Conservation (phyloP, 2,113 vertebrate genomes). For the Campylomormyrus numenius region DNA sequence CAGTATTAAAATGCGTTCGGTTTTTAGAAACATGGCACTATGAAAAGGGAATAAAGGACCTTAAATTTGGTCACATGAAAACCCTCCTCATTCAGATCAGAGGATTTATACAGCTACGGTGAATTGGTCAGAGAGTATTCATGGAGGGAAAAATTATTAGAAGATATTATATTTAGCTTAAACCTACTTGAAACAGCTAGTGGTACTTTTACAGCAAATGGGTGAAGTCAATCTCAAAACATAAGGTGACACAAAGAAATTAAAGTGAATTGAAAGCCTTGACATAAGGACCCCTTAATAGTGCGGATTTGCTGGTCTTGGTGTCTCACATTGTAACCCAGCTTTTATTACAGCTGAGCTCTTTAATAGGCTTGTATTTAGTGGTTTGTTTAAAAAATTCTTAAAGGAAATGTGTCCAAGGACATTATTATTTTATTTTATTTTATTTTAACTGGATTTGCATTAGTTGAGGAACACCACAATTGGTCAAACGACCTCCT, state of each 20-base stretch:
- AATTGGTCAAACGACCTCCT: background rate
- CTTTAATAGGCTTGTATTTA: background rate
- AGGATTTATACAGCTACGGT: constrained; percentile 81
- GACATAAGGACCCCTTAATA: background rate
- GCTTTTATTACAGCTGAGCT: background rate
- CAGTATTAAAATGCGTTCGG: background rate
- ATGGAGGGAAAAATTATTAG: constrained; percentile 55
- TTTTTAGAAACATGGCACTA: background rate
- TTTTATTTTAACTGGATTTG: background rate
- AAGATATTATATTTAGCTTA: constrained; percentile 43
- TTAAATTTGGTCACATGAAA: background rate
- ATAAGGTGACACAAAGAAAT: background rate
- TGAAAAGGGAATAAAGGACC: constrained; percentile 53
- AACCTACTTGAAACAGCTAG: constrained; percentile 20
- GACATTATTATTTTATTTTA: background rate
- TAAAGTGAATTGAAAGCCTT: background rate
- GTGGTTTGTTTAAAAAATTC: background rate
- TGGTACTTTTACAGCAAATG: constrained; percentile 7
- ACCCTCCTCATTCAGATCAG: constrained; percentile 58
- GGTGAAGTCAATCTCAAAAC: background rate
- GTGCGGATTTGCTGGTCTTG: background rate
- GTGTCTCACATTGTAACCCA: background rate
- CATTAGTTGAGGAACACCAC: background rate
- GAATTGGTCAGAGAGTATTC: constrained; percentile 57
- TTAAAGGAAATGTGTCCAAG: background rate